phyloP scores from a whole-genome alignment of 2,797 vertebrate species.

The Phataginus tricuspis region DNA sequence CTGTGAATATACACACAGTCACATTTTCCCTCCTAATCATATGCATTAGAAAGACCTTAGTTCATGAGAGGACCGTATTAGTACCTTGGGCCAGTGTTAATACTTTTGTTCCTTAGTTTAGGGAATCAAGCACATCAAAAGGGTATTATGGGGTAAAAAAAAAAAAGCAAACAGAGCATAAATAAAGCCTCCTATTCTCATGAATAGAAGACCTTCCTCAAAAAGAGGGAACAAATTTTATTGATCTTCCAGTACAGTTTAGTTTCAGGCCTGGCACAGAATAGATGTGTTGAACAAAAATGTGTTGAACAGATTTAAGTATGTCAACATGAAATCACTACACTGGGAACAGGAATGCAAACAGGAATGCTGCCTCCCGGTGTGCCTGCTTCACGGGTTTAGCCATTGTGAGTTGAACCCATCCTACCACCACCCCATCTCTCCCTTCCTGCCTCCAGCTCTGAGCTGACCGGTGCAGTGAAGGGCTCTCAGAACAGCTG shows the following conservation, averaged over 20 bases:
- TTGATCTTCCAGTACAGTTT: background rate
- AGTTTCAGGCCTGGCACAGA: background rate
- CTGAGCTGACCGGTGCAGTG: background rate
- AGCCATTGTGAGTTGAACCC: background rate
- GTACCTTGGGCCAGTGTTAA: background rate
- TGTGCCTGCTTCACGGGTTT: background rate
- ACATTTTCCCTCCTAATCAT: slow-evolving; percentile 15
- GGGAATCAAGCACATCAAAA: slow-evolving; percentile 28
- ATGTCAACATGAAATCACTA: slow-evolving; percentile 30
- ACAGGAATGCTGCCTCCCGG: background rate
- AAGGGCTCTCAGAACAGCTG: background rate
- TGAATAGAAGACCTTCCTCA: slow-evolving; percentile 34
- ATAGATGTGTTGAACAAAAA: slow-evolving; percentile 7
- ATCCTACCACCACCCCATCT: background rate
- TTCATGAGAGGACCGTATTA: background rate
- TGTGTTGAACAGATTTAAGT: slow-evolving; percentile 12
- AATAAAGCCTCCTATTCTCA: background rate
- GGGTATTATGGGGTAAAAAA: background rate
- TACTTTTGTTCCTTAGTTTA: slow-evolving; percentile 3
- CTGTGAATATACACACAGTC: background rate
- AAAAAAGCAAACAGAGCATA: background rate
- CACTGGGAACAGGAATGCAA: slow-evolving; percentile 32
- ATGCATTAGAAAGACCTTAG: background rate
- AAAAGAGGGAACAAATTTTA: background rate
- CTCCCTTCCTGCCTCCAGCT: background rate